Base-by-base conservation (phyloP, 2,888 invertebrate species). In the Theristus sp. region DNA sequence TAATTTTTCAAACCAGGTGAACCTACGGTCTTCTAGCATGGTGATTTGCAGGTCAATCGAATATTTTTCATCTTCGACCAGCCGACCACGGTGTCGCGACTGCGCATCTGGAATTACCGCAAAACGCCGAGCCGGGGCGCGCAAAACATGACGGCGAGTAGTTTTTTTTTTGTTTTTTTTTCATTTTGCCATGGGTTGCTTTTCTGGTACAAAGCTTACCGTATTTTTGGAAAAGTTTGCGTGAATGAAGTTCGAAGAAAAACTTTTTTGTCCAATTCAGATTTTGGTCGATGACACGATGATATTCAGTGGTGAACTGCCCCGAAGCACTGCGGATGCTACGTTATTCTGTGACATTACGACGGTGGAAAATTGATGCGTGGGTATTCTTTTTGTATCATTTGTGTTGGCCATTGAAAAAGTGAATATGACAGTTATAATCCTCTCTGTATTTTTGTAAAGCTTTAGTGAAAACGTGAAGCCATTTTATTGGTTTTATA, bases 71-170 rank as follows among this genome's bases (percentile, higher is more conserved):
- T 87, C 57, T 85, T 87, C 75, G 86, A 87, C 72, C 74, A 80
- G 56, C 85, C 86, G 1, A 81, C 84, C 1, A 81, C 81, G 24
- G 79, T 87, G 20, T 84, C 84, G 22, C 82, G 82, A 70, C 81
- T 88, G 62, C 84, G 84, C 71, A 76, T 88, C 65, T 88, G 86
- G 86, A 88, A 87, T 76, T 88, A 88, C 72, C 82, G 83, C 31
- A 88, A 88, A 76, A 85, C 84, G 0, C 81, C 84, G 0, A 77
- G 76, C 3, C 79, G 87, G 69, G 87, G 86, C 13, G 84, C 86
- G 28, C 85, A 85, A 73, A 87, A 88, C 75, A 84, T 87, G 75
- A 85, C 83, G 64, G 87, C 87, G 75, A 80, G 81, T 78, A 38
- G 10, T 6, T 38, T 6, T 17, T 38, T 13, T 38, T 38, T 38